Evolutionary conservation across 1,140 invertebrate species (phyloP), one percentile per base, ranked within the genome.

Genomic region (Hyposmocoma kahamanoa): DNA sequence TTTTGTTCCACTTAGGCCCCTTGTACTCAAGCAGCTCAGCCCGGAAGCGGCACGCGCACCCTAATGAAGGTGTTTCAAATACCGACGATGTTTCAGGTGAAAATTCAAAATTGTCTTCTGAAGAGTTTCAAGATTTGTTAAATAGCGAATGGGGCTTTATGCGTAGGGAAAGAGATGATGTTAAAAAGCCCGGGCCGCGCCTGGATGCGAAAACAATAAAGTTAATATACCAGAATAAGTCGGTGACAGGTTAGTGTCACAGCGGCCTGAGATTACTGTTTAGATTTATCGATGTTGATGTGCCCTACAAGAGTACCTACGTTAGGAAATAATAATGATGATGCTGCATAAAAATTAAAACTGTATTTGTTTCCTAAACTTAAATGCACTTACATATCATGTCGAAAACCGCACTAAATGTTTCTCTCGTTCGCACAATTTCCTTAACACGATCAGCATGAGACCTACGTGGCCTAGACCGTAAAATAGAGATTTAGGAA

Each of bases 121-220:
- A 87, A 71, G 78, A 87, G 59, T 70, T 90, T 47, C 84, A 85
- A 72, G 83, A 87, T 62, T 79, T 89, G 44, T 67, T 89, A 67
- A 86, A 87, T 72, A 87, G 84, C 61, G 86, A 87, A 64, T 84
- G 89, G 87, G 92, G 93, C 22, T 97, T 97, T 80, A 92, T 94
- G 57, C 89, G 96, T 61, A 90, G 91, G 50, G 95, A 97, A 88
- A 89, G 96, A 62, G 88, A 97, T 28, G 96, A 97, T 84, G 95
- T 97, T n/a, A 97, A 97, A 85, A 97, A 97, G 87, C 96, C 96
- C 1, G 96, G 96, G 22, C 95, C 96, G 18, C 90, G 88, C 36
- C 91, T 93, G 79, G 89, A 87, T 61, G 81, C 80, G 46, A 78
- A 86, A 72, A 72, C 65, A 24, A 70, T 83, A 78, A 84, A 76